Evolutionary conservation across 2,113 vertebrate species (phyloP), one percentile per base, ranked within the genome.

Genomic region (Syrrhaptes paradoxus): DNA sequence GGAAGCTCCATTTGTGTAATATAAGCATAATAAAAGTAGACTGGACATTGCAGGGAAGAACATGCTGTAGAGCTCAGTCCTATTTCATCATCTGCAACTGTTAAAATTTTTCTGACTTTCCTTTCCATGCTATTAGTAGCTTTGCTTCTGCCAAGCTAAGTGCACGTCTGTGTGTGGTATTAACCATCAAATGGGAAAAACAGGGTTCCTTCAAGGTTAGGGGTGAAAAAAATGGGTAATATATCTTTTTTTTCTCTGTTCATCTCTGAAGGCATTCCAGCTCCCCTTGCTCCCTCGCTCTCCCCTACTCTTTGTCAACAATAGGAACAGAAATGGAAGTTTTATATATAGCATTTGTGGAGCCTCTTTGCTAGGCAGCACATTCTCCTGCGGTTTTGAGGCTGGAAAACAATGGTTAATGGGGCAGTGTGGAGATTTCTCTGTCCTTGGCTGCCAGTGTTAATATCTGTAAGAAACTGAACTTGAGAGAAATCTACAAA

Each of bases 381-480:
- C 10, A n/a, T 92, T 85, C 25, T 73, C 4, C 13, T 88, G 83
- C 17, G 43, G 82, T 59, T 95, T 79, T 58, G 49, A 71, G 24
- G 61, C 14, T 94, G 61, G 17, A 74, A 82, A 89, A 70, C 66
- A 76, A 85, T 71, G 11, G 15, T 76, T 85, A 87, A 34, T 51
- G 63, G 67, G 31, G 5, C 19, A 45, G 8, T 74, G 25, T 49
- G 34, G 22, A 48, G 59, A 57, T 48, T 21, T 29, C 61, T 31
- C 57, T 80, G 13, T 48, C 25, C 26, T 46, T 32, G 29, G 22
- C 41, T 88, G 83, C 48, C 82, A 55, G 49, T 74, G 46, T 92
- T 89, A 85, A 65, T 95, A 84, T 73, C 58, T 65, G 31, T 80
- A 72, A 95, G 86, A 95, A 91, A 82, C 46, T 16, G 8, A 72